phyloP scores from a whole-genome alignment of 2,888 invertebrate genomes.

The Erynnis tages region DNA sequence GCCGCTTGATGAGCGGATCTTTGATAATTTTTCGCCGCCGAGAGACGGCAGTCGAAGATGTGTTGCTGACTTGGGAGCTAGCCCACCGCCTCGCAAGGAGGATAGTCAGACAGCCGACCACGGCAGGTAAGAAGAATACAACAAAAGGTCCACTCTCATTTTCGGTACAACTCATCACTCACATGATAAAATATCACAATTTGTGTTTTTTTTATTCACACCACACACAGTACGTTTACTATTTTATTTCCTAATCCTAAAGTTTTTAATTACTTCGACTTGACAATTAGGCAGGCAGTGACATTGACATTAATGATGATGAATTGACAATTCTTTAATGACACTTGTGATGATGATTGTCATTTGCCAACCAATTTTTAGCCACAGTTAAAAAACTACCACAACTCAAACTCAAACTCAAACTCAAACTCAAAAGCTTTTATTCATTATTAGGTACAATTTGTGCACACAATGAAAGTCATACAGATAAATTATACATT shows the following conservation, averaged over 20 bases:
- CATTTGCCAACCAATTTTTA: too few relatives aligned
- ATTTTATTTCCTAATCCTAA: neutral
- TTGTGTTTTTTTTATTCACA: constrained; percentile 44
- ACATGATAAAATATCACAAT: constrained; percentile 77
- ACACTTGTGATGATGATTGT: too few relatives aligned
- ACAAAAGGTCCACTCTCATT: constrained; percentile 80
- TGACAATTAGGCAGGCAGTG: too few relatives aligned
- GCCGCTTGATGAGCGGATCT: constrained; percentile 72
- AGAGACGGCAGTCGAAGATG: constrained; percentile 72
- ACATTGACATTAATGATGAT: too few relatives aligned
- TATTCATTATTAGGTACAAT: too few relatives aligned
- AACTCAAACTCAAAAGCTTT: too few relatives aligned
- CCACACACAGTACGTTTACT: constrained; percentile 17
- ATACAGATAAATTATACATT: too few relatives aligned
- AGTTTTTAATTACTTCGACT: too few relatives aligned
- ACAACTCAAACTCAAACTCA: too few relatives aligned
- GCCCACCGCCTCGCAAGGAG: constrained; percentile 77
- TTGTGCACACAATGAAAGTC: too few relatives aligned
- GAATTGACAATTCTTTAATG: too few relatives aligned
- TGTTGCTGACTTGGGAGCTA: constrained; percentile 67
- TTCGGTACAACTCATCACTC: constrained; percentile 82
- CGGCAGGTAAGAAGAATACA: constrained; percentile 78
- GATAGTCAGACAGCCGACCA: constrained; percentile 77
- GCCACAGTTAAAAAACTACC: too few relatives aligned
- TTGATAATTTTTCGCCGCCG: constrained; percentile 77